Base-by-base conservation (phyloP, 2,888 invertebrate genomes). In the Leucophenga montana region DNA sequence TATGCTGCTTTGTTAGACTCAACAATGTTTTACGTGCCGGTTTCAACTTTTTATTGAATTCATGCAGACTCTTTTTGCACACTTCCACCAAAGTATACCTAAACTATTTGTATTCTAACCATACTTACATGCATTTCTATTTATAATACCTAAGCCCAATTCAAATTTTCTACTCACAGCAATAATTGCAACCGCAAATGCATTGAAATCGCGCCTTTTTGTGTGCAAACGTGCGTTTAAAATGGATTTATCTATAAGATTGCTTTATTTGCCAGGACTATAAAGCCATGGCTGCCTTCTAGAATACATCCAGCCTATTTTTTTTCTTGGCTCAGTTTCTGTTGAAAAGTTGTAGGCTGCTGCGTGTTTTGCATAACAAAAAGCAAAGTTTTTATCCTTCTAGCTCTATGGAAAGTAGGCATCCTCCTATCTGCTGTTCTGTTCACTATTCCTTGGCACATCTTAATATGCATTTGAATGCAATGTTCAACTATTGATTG, bases 211-310 rank as follows among this genome's bases (percentile, higher is more conserved):
- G 33, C 20, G 59, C 70, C 70, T 74, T 76, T 76, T 27, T 27
- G 71, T 76, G 80, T 73, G 76, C 79, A 77, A 75, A 76, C 80
- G 82, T 78, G 80, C 80, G 77, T 77, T 75, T 75, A 77, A 82
- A 80, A 80, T 78, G 76, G 77, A 76, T 82, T 82, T 80, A 79
- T 80, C 76, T 57, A 56, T 74, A 71, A 74, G 73, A 72, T 75
- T 76, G 74, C 31, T 27, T 27, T 27, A 27, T 27, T 27, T 27
- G 27, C 27, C 27, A 27, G 4, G 27, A 2, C 27, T 27, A 27
- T 27, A 27, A 27, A 27, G 27, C 27, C 3, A 4, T 4, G 2
- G 27, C 27, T 27, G 27, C 4, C 27, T 27, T 4, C 27, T 27
- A 27, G 27, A 2, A 27, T 27, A 27, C 27, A 27, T 27, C 4